These are phyloP conservation scores for Heliothis virescens DNA, from an alignment of 1,140 invertebrate species.

Conservation along the genomic window DNA sequence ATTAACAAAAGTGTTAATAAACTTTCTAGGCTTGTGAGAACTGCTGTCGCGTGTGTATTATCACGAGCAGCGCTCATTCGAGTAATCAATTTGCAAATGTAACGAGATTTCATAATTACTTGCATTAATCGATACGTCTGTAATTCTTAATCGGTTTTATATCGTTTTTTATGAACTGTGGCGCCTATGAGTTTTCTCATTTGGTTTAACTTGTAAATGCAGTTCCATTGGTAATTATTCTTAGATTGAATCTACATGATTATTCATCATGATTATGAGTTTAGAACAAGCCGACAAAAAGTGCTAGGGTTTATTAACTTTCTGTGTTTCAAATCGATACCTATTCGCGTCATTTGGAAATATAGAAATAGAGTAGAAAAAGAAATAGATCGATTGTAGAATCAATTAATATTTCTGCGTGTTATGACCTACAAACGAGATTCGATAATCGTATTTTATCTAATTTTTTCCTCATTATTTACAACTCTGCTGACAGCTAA, in stretches of 20 bases:
- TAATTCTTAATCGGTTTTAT: slow-evolving; percentile 4
- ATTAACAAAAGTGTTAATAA: slow-evolving; percentile 7
- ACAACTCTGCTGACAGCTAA: not conserved
- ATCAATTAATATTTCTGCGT: no score
- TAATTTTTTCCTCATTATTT: not conserved
- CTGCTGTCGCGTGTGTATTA: slow-evolving; percentile 15
- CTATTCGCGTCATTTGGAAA: no score
- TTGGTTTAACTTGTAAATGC: not conserved
- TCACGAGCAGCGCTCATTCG: slow-evolving; percentile 7
- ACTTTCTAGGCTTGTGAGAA: slow-evolving; percentile 14
- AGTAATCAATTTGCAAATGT: slow-evolving; percentile 21
- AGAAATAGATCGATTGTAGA: no score
- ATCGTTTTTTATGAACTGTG: not conserved
- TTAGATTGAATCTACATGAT: not conserved
- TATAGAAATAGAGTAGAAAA: no score
- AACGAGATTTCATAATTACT: slow-evolving; percentile 25
- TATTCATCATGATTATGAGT: not conserved
- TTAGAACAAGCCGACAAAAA: no score
- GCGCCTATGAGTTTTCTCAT: slow-evolving; percentile 15
- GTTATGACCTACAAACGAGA: no score
- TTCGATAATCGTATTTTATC: not conserved
- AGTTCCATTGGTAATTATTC: not conserved
- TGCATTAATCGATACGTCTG: slow-evolving; percentile 12
- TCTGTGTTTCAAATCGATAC: no score
- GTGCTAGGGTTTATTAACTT: no score